A percentile compares a stretch with the other conserved stretches of the same genome.
Conservation (phyloP, 2,113 vertebrate species). For the Rattus rattus region DNA sequence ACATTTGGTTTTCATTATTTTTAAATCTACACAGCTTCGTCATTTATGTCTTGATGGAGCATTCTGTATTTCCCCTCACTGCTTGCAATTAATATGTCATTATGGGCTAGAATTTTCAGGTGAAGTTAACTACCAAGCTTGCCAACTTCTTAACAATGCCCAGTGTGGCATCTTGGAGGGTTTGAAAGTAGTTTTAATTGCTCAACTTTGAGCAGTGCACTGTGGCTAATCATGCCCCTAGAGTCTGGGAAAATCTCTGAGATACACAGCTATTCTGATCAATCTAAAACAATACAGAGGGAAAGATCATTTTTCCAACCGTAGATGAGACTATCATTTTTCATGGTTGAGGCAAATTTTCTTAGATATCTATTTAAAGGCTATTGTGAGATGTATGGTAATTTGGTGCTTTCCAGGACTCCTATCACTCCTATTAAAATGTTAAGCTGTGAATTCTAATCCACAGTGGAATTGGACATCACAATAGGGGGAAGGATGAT, state of each 20-base stretch:
- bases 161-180: constrained; percentile 66
- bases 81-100: constrained; percentile 77
- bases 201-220: constrained; percentile 61
- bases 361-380: constrained; percentile 42
- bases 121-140: constrained; percentile 68
- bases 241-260: constrained; percentile 45
- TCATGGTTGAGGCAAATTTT: constrained; percentile 44
- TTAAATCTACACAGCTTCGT: constrained; percentile 57
- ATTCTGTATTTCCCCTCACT: constrained; percentile 22
- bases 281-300: constrained; percentile 18
- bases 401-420: not conserved
- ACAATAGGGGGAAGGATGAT: constrained; percentile 3
- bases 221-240: constrained; percentile 70
- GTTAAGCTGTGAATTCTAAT: not conserved
- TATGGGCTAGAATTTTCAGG: constrained; percentile 70
- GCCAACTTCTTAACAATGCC: constrained; percentile 78
- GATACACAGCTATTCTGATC: constrained; percentile 56
- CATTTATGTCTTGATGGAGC: constrained; percentile 36
- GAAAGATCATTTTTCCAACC: constrained; percentile 44
- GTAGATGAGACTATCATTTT: constrained; percentile 34
- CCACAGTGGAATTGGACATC: not conserved
- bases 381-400: not conserved
- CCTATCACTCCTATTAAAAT: not conserved
- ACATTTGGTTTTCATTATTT: constrained; percentile 45
- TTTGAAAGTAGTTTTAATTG: constrained; percentile 76